phyloP scores from a whole-genome alignment of 2,888 invertebrate species.

The Zygaena filipendulae region DNA sequence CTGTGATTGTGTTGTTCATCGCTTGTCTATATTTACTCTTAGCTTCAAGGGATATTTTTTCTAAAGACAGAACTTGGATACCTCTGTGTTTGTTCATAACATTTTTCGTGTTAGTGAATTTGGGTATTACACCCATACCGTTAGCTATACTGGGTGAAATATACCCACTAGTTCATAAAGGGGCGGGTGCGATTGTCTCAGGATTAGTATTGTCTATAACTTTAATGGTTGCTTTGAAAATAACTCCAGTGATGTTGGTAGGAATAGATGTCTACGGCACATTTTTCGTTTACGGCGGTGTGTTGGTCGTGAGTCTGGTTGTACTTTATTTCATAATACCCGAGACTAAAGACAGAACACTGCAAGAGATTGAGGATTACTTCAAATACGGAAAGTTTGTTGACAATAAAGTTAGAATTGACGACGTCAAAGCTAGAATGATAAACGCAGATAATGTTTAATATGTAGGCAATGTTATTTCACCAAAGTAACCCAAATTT shows the following conservation, averaged over 20 bases:
- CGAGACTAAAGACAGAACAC: slow-evolving; percentile 74
- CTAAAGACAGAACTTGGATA: slow-evolving; percentile 25
- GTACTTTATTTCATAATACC: slow-evolving; percentile 70
- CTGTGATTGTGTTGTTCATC: slow-evolving; percentile 22
- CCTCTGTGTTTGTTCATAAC: slow-evolving; percentile 27
- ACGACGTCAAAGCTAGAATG: too few species aligned
- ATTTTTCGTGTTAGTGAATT: slow-evolving; percentile 35
- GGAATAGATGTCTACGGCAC: slow-evolving; percentile 33
- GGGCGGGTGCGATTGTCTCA: slow-evolving; percentile 25
- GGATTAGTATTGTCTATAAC: slow-evolving; percentile 26
- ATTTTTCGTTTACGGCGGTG: slow-evolving; percentile 31
- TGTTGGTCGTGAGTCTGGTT: slow-evolving; percentile 32
- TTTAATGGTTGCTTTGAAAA: slow-evolving; percentile 27
- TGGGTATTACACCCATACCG: slow-evolving; percentile 42
- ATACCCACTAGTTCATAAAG: slow-evolving; percentile 37
- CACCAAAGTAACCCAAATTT: too few species aligned
- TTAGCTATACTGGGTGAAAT: slow-evolving; percentile 39
- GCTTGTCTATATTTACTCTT: slow-evolving; percentile 31
- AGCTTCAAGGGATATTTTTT: slow-evolving; percentile 19
- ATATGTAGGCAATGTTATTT: too few species aligned
- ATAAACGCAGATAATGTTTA: too few species aligned
- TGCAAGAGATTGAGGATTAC: slow-evolving; percentile 73
- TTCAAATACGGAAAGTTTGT: too few species aligned
- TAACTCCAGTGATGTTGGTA: slow-evolving; percentile 28
- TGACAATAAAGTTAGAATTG: too few species aligned